Percentiles rank a stretch among this genome's conserved stretches.
These are phyloP conservation scores for Corydoras maculifer DNA, from an alignment of 2,113 vertebrate genomes.

Conservation along the genomic window DNA sequence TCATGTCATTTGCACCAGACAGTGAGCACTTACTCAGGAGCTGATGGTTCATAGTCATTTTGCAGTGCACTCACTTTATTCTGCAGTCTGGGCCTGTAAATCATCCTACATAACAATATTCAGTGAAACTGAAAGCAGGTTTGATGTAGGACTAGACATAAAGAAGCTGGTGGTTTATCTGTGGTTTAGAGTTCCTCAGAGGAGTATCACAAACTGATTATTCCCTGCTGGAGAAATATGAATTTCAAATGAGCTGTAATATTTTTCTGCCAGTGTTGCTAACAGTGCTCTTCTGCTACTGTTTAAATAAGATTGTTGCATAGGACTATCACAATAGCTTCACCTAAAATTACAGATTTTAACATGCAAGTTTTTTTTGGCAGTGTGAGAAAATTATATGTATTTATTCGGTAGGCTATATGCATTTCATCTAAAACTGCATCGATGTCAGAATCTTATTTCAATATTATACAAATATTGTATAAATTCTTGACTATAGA, in stretches of 20 bases:
- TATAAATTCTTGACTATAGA: too few relatives aligned
- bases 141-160: slow-evolving; percentile 49
- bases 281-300: not conserved
- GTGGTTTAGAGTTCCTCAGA: slow-evolving; percentile 52
- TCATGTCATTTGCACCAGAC: too few relatives aligned
- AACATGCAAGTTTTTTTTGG: too few relatives aligned
- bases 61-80: slow-evolving; percentile 55
- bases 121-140: slow-evolving; percentile 57
- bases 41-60: slow-evolving; percentile 55
- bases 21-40: slow-evolving; percentile 41
- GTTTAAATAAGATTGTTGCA: too few relatives aligned
- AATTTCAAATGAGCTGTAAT: slow-evolving; percentile 29
- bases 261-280: slow-evolving; percentile 23
- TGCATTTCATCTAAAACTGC: too few relatives aligned
- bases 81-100: slow-evolving; percentile 61
- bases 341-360: too few relatives aligned
- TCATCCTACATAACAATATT: slow-evolving; percentile 66
- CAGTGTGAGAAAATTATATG: too few relatives aligned
- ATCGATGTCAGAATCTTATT: too few relatives aligned
- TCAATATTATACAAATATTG: too few relatives aligned
- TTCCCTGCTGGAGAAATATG: slow-evolving; percentile 28
- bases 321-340: too few relatives aligned
- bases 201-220: slow-evolving; percentile 42
- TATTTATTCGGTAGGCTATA: too few relatives aligned
- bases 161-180: slow-evolving; percentile 49